Base-by-base conservation (phyloP, 2,113 vertebrate genomes). In the Nothoprocta pentlandii region DNA sequence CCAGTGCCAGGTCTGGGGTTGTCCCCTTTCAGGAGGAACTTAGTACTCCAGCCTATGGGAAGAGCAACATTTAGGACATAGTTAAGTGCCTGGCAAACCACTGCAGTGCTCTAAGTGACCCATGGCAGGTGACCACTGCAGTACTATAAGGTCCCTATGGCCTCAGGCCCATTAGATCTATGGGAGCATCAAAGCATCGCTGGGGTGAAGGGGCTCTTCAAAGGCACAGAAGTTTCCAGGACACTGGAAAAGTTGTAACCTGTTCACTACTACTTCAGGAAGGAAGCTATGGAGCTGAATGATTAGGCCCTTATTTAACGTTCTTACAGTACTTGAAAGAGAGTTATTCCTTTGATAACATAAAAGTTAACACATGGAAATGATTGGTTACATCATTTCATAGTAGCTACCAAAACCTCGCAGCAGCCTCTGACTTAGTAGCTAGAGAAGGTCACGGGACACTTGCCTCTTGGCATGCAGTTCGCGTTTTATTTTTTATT, bases 401-500 rank as follows among this genome's bases (percentile, higher is more conserved):
- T 22, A 87, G 81, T 41, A 77, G 79, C 79, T 93, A 69, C 77
- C 0, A 10, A 86, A 96, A 80, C 56, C 61, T 92, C 85, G 46
- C 68, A n/a, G 95, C 91, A 74, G 79, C 81, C 92, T 94, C 76
- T 58, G 30, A 25, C 81, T 54, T 28, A 59, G 68, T 91, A 95
- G 90, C 90, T 95, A 78, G 80, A 80, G 92, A 69, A 90, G 85
- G 63, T 91, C 76, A 3, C 6, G 90, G 94, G 92, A 86, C 90
- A 85, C 36, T 84, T 2, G 2, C 85, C 85, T 90, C 94, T 95
- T 95, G 94, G 94, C 85, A 36, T 69, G 80, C 22, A 70, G 82
- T 59, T 90, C 61, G 11, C 62, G 20, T 12, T 4, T 94, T 91
- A 36, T 70, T 69, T 69, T 49, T 70, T 58, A 49, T 94, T 91